Base-by-base conservation (phyloP, 1,140 invertebrate genomes). In the Aphis gossypii region DNA sequence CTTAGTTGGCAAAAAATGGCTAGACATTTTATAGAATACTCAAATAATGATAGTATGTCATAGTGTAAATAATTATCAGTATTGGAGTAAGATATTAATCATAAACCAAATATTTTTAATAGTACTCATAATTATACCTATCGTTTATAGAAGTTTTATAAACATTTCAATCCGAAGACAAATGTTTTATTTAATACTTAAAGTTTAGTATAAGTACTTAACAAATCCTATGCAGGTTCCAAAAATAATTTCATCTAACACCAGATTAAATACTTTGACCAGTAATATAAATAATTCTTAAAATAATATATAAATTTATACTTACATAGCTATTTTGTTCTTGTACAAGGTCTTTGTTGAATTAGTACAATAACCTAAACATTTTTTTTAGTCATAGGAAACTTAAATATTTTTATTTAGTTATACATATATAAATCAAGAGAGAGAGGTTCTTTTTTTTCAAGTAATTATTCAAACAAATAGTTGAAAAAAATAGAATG, bases 341-440 rank as follows among this genome's bases (percentile, higher is more conserved):
- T 89, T 89, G 0, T 89, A 89, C 14, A 89, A 54, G 0, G n/a
- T 0, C 0, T 25, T 89, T 56, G 51, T 89, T 56, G 88, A 56
- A 25, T 35, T 54, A 0, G 8, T 89, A 89, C 88, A 89, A 56
- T 56, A 56, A 89, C 35, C 88, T 89, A 89, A 89, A 89, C 11
- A 86, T n/a, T 84, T 76, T 76, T 76, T 76, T 30, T 14, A 60
- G 14, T 18, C 14, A 68, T n/a, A n/a, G 18, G 5, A n/a, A n/a
- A 76, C 5, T 76, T 76, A 76, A 76, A 76, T 76, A 76, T 76
- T n/a, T n/a, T 51, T 51, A 51, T 51, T 18, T 51, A 18, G 14
- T 18, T 51, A 51, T 18, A 14, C 14, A 48, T 48, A 0, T 48
- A 48, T 48, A 48, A 1, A 48, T 48, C 11, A 48, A 48, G 2